Conservation (phyloP, 2,113 vertebrate genomes). For the Dendrocopos noguchii region DNA sequence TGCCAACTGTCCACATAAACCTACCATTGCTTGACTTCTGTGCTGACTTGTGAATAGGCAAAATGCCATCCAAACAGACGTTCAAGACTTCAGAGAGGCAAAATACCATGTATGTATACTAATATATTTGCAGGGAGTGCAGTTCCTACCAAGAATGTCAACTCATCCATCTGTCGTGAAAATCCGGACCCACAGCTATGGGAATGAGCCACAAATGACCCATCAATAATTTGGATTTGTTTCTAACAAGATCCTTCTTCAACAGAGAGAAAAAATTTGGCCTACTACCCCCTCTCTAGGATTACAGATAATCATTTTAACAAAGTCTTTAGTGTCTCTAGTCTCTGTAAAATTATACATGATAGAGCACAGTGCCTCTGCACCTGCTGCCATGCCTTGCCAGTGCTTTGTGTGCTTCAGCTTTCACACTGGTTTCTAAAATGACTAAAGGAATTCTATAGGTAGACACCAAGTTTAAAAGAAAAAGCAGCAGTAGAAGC, state of each 20-base stretch:
- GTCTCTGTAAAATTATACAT: not conserved
- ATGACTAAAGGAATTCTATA: not conserved
- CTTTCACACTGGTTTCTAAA: conserved; percentile 23
- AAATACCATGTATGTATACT: conserved; percentile 23
- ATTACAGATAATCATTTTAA: conserved; percentile 9
- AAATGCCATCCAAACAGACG: conserved; percentile 56
- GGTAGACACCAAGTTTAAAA: not conserved
- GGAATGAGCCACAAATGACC: conserved; percentile 36
- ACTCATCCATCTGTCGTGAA: conserved; percentile 34
- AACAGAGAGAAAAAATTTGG: not conserved
- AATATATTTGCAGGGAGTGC: conserved; percentile 12
- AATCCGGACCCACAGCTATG: not conserved
- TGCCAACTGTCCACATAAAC: conserved; percentile 4
- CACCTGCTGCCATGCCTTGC: conserved; percentile 13
- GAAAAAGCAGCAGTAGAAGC: not conserved
- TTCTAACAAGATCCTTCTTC: conserved; percentile 26
- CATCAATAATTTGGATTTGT: conserved; percentile 33
- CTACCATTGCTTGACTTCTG: conserved; percentile 27
- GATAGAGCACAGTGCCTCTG: not conserved
- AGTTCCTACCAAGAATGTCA: conserved; percentile 33
- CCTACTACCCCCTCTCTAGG: not conserved
- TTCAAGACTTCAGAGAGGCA: conserved; percentile 16
- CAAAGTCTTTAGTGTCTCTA: not conserved
- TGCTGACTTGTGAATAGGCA: conserved; percentile 28
- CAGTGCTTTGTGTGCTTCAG: not conserved